phyloP scores from a whole-genome alignment of 2,888 invertebrate genomes.

The Pyrrhosoma nymphula region DNA sequence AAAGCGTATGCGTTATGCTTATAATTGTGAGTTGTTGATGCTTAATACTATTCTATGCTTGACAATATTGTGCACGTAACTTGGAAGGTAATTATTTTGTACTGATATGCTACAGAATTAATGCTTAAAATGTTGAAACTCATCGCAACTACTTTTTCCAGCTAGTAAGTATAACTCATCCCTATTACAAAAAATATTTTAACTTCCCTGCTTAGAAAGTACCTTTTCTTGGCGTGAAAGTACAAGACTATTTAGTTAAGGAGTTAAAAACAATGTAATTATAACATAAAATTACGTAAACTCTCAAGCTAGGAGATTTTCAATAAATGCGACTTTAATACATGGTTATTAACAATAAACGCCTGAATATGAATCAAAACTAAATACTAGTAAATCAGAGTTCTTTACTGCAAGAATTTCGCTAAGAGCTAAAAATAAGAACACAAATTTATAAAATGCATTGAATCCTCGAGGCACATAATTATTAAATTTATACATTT shows the following conservation, averaged over 20 bases:
- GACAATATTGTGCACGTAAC: background rate
- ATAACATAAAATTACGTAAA: background rate
- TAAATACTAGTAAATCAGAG: background rate
- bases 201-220: too few relatives aligned
- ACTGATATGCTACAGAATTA: background rate
- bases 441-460: background rate
- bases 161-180: background rate
- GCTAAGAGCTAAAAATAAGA: background rate
- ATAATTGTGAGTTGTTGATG: background rate
- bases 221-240: background rate
- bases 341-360: background rate
- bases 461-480: background rate
- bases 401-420: background rate
- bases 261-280: background rate
- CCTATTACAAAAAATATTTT: background rate
- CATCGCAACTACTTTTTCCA: background rate
- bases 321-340: background rate
- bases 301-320: background rate
- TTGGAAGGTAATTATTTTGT: background rate
- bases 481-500: too few relatives aligned
- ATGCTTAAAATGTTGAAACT: slow-evolving; percentile 3
- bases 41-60: background rate
- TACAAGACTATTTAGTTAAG: background rate
- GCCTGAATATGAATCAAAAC: background rate
- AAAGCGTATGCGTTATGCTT: background rate